Conservation (phyloP, 2,797 vertebrate species). For the Glossophaga mutica region DNA sequence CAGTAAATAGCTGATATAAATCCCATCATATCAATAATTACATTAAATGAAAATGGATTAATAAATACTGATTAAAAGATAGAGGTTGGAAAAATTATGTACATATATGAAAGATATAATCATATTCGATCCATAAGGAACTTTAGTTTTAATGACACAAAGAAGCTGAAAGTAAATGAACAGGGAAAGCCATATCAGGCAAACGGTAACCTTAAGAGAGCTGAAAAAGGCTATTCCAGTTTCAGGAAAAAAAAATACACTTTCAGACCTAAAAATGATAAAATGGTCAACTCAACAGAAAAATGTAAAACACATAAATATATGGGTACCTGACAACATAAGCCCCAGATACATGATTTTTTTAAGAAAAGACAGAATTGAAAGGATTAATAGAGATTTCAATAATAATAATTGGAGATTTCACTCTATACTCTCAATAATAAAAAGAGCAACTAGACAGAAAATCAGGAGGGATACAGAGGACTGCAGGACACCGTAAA, state of each 20-base stretch:
- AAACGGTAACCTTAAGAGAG: neutral
- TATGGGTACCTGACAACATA: neutral
- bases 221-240: neutral
- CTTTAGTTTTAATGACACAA: neutral
- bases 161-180: neutral
- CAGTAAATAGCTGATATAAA: neutral
- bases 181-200: neutral
- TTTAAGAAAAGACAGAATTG: neutral
- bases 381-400: neutral
- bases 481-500: neutral
- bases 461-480: neutral
- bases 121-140: neutral
- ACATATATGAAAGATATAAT: neutral
- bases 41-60: neutral
- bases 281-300: neutral
- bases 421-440: neutral
- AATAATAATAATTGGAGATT: neutral
- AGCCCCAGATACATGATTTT: neutral
- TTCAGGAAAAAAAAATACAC: neutral
- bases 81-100: neutral
- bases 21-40: neutral
- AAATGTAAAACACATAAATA: neutral
- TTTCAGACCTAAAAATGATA: neutral
- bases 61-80: neutral
- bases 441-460: neutral